Percentiles rank a stretch among this genome's conserved stretches.
These are phyloP conservation scores for Brachynemurus nebulosus DNA, from an alignment of 2,888 invertebrate species.

Conservation along the genomic window DNA sequence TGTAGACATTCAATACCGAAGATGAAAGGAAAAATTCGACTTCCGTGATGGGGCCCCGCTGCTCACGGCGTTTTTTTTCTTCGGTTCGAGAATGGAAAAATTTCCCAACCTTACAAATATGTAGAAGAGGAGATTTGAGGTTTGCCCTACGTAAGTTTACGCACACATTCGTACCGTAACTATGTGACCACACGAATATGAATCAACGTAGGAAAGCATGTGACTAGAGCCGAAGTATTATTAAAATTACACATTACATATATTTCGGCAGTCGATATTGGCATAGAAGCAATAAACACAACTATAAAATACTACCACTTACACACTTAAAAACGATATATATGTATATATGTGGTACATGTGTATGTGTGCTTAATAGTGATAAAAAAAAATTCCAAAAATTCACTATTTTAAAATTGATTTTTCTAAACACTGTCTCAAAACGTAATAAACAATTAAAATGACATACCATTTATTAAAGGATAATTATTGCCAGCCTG, in stretches of 20 bases:
- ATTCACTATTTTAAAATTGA: background rate
- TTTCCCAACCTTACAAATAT: too few relatives aligned
- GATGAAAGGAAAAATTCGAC: too few relatives aligned
- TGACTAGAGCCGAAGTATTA: background rate
- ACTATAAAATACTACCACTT: background rate
- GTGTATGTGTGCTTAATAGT: background rate
- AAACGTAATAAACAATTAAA: background rate
- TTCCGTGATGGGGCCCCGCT: too few relatives aligned
- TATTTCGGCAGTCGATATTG: conserved; percentile 2
- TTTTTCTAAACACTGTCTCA: background rate
- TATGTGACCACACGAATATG: too few relatives aligned
- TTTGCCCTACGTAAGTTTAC: too few relatives aligned
- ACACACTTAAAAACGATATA: too few relatives aligned
- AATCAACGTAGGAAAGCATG: background rate
- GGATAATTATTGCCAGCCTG: conserved; percentile 71
- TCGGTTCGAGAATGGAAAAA: too few relatives aligned
- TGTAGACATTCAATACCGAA: too few relatives aligned
- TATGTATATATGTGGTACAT: background rate
- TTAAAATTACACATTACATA: background rate
- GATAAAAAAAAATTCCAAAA: background rate
- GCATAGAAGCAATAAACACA: background rate
- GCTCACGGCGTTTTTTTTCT: too few relatives aligned
- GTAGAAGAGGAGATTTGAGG: too few relatives aligned
- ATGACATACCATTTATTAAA: conserved; percentile 54
- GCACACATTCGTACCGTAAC: too few relatives aligned